Base-by-base conservation (phyloP, 2,888 invertebrate species). In the Halocaridina rubra region DNA sequence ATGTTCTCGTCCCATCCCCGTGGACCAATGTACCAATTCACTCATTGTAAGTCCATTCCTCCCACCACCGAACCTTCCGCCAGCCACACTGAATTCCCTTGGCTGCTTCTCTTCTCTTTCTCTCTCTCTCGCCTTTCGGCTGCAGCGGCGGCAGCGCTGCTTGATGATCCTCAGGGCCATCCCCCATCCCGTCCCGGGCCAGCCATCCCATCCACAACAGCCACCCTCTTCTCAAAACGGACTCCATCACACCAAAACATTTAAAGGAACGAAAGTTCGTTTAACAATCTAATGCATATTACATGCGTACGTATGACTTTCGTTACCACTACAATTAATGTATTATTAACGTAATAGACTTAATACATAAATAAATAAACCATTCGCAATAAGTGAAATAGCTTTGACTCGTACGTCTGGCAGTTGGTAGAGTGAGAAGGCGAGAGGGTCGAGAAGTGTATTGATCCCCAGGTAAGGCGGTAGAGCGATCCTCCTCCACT, bases 1-100 rank as follows among this genome's bases (percentile, higher is more conserved):
- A 77, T 76, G 81, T 82, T 77, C 77, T 82, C 77, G 76, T 77
- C 76, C 81, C 81, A 69, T 81, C 81, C 81, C 67, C 81, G 77
- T 69, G 77, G 76, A 69, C 81, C 76, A 64, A 39, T 59, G 57
- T 77, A 76, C 53, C 53, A 13, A 53, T 29, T 27, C 69, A n/a
- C 69, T 69, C 69, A n/a, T n/a, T n/a, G n/a, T n/a, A n/a, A n/a
- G n/a, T n/a, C 32, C 29, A n/a, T 32, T 3, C 81, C 76, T 76
- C 71, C 75, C 80, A 53, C 53, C 69, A 67, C 81, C 69, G 33
- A 67, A 32, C 81, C 81, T 82, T 46, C 57, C 81, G 33, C 71
- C 77, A 77, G 77, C 81, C 81, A 82, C 77, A 82, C 81, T 82
- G 77, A 81, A 53, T 46, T 29, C 27, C 29, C 53, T 53, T 53